phyloP scores from a whole-genome alignment of 2,113 vertebrate genomes.

The Cochlearius cochlearius region DNA sequence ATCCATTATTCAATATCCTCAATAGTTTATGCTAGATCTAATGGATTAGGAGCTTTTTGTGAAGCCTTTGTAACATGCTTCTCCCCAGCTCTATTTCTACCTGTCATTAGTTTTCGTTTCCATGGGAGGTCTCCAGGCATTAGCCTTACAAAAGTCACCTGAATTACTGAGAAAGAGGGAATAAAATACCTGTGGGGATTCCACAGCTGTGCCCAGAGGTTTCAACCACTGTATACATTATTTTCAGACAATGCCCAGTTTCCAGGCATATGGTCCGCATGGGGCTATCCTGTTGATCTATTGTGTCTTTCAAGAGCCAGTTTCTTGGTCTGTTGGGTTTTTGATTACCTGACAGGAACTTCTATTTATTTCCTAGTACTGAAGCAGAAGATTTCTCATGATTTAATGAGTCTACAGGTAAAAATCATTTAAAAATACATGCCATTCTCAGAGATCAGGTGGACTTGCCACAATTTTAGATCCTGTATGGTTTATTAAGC shows the following conservation, averaged over 20 bases:
- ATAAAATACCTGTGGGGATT: neutral
- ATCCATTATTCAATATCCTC: neutral
- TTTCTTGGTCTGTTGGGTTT: neutral
- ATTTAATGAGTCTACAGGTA: slow-evolving; percentile 16
- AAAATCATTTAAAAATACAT: neutral
- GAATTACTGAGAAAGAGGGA: slow-evolving; percentile 4
- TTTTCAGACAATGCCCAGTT: neutral
- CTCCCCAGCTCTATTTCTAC: neutral
- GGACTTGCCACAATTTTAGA: neutral
- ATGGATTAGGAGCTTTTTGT: neutral
- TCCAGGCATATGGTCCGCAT: neutral
- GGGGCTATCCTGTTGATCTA: neutral
- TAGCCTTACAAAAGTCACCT: neutral
- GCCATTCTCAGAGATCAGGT: neutral
- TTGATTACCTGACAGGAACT: slow-evolving; percentile 19
- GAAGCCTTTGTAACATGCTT: neutral
- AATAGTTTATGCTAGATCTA: neutral
- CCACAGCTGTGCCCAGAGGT: neutral
- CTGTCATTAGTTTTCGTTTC: neutral
- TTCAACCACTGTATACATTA: neutral
- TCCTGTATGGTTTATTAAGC: neutral
- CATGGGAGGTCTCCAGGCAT: neutral
- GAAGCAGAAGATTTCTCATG: neutral
- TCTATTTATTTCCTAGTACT: slow-evolving; percentile 16
- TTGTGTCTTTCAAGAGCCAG: neutral